A percentile compares a stretch with the other conserved stretches of the same genome.
These are phyloP conservation scores for Isichthys henryi DNA, from an alignment of 2,113 vertebrate genomes.

Conservation along the genomic window DNA sequence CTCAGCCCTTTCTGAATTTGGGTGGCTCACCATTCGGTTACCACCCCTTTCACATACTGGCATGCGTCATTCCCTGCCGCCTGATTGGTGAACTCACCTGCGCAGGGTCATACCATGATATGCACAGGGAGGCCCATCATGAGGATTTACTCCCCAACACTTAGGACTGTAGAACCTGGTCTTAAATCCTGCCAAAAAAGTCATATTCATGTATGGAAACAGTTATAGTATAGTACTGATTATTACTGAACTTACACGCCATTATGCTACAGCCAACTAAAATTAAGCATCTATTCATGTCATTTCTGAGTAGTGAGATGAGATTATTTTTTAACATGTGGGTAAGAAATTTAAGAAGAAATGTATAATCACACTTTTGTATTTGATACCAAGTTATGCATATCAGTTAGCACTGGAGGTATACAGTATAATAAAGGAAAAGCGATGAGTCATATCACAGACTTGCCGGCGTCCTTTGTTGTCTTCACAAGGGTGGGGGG, in stretches of 20 bases:
- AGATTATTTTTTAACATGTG: conserved; percentile 38
- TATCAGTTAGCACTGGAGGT: conserved; percentile 57
- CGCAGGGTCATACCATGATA: background rate
- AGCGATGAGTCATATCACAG: conserved; percentile 25
- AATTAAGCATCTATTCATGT: conserved; percentile 36
- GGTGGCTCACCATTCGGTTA: background rate
- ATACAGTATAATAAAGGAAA: conserved; percentile 50
- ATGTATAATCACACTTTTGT: conserved; percentile 57
- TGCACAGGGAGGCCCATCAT: background rate
- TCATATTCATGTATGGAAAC: conserved; percentile 9
- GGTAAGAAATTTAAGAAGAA: conserved; percentile 27
- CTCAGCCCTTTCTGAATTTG: background rate
- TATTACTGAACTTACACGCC: conserved; percentile 28
- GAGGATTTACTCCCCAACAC: background rate
- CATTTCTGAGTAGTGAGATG: conserved; percentile 47
- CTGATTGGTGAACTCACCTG: background rate
- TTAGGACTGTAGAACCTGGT: background rate
- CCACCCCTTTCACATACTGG: background rate
- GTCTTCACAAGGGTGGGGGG: background rate
- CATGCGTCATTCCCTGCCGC: background rate
- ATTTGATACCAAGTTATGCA: conserved; percentile 57
- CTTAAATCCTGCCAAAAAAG: conserved; percentile 17
- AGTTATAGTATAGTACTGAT: background rate
- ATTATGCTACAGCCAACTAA: conserved; percentile 36
- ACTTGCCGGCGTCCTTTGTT: background rate